phyloP scores from a whole-genome alignment of 1,140 invertebrate genomes.

The Drosophila sucinea region DNA sequence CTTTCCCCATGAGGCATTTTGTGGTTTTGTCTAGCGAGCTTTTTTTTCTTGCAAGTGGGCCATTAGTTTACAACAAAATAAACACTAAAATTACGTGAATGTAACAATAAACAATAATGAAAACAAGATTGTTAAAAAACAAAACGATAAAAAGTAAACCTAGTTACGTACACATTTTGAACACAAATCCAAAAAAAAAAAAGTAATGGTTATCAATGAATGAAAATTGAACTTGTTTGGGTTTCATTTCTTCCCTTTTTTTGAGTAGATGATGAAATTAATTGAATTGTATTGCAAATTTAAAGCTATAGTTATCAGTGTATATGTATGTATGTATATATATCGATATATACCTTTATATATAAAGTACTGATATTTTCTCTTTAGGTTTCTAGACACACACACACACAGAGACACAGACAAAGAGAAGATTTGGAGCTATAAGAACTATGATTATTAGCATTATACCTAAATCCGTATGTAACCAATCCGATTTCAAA shows the following conservation, averaged over 20 bases:
- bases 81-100: slow-evolving; percentile 37
- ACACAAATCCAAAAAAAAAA: not conserved
- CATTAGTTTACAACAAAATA: not conserved
- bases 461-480: not conserved
- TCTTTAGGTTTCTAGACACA: slow-evolving; percentile 32
- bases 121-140: slow-evolving; percentile 18
- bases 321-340: slow-evolving; percentile 20
- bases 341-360: slow-evolving; percentile 1
- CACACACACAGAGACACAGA: slow-evolving; percentile 20
- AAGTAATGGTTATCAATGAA: slow-evolving; percentile 22
- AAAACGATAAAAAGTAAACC: not conserved
- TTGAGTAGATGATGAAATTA: slow-evolving; percentile 1
- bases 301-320: slow-evolving; percentile 17
- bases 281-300: slow-evolving; percentile 15
- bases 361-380: slow-evolving; percentile 65
- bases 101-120: slow-evolving; percentile 49
- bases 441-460: slow-evolving; percentile 4
- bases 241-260: not conserved
- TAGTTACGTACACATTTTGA: slow-evolving; percentile 23
- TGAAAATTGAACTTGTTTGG: not conserved
- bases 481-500: not conserved
- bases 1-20: not conserved
- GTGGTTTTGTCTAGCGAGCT: slow-evolving; percentile 1
- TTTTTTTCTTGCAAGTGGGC: not conserved
- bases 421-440: not conserved